Conservation (phyloP, 2,797 vertebrate species). For the Clarias platycephalus region DNA sequence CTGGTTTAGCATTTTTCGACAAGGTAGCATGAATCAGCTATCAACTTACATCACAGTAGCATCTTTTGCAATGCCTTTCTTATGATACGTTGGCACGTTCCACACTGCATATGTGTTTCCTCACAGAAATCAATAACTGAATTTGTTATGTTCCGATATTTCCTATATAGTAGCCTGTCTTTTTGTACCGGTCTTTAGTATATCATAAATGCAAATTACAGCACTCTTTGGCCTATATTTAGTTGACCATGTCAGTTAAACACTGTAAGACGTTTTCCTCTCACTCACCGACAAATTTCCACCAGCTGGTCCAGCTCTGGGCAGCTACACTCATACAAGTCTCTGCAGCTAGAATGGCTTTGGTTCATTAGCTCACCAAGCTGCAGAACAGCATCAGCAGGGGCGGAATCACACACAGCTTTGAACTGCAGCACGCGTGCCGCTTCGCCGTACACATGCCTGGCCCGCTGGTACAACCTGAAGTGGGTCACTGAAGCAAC, state of each 20-base stretch:
- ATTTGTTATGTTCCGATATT: background rate
- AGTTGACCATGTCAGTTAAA: background rate
- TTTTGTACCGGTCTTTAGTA: background rate
- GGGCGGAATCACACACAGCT: slow-evolving; percentile 80
- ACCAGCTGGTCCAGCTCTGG: slow-evolving; percentile 91
- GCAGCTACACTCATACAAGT: slow-evolving; percentile 96
- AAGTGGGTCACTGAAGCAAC: slow-evolving; percentile 77
- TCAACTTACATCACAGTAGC: no score
- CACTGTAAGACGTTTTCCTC: background rate
- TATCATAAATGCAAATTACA: background rate
- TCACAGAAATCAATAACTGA: background rate
- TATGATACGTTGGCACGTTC: no score
- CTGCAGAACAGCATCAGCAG: slow-evolving; percentile 71
- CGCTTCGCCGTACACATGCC: slow-evolving; percentile 93
- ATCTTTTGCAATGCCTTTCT: no score
- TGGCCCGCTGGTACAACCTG: slow-evolving; percentile 88
- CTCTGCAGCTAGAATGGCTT: slow-evolving; percentile 91
- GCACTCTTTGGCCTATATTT: background rate
- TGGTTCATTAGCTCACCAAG: slow-evolving; percentile 93
- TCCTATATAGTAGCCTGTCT: background rate
- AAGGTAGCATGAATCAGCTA: no score
- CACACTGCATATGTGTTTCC: background rate
- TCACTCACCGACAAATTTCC: slow-evolving; percentile 88
- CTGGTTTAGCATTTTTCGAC: no score
- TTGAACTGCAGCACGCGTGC: slow-evolving; percentile 86